Conservation (phyloP, 2,888 invertebrate species). For the Mactromeris polynyma region DNA sequence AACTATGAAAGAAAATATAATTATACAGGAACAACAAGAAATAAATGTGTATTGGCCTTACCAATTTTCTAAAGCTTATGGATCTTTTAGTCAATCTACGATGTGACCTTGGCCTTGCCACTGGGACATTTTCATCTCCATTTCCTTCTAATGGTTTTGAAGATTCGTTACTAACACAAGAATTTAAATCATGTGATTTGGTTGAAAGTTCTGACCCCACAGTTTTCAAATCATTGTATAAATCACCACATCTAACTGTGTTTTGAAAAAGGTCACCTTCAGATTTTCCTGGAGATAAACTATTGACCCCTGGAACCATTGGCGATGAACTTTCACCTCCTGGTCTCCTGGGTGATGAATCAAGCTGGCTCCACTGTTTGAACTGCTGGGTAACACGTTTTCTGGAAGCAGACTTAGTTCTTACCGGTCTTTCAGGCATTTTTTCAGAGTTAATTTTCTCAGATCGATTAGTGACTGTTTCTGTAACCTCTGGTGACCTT, state of each 20-base stretch:
- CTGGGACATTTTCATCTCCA: slow-evolving; percentile 10
- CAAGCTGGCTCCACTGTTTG: neutral
- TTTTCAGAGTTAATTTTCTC: neutral
- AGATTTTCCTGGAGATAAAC: neutral
- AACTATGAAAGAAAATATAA: too few relatives aligned
- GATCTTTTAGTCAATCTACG: slow-evolving; percentile 47
- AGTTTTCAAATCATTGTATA: neutral
- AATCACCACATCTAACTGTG: slow-evolving; percentile 3
- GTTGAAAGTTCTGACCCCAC: neutral
- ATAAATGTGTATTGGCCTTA: slow-evolving; percentile 32
- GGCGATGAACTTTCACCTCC: neutral
- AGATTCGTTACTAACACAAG: neutral
- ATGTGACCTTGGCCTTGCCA: slow-evolving; percentile 45
- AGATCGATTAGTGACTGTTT: neutral
- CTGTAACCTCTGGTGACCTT: slow-evolving; percentile 19
- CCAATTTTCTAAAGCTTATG: slow-evolving; percentile 63
- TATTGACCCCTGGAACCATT: neutral
- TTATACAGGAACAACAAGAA: too few relatives aligned
- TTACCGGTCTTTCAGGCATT: slow-evolving; percentile 37
- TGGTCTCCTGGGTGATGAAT: neutral
- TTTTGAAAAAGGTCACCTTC: neutral
- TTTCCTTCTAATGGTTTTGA: neutral
- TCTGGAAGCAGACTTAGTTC: slow-evolving; percentile 31
- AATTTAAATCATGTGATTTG: neutral
- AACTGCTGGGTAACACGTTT: slow-evolving; percentile 29